Evolutionary conservation across 2,113 vertebrate genomes (phyloP), one percentile per base, ranked within the genome.

Genomic region (pig (Sus scrofa)): DNA sequence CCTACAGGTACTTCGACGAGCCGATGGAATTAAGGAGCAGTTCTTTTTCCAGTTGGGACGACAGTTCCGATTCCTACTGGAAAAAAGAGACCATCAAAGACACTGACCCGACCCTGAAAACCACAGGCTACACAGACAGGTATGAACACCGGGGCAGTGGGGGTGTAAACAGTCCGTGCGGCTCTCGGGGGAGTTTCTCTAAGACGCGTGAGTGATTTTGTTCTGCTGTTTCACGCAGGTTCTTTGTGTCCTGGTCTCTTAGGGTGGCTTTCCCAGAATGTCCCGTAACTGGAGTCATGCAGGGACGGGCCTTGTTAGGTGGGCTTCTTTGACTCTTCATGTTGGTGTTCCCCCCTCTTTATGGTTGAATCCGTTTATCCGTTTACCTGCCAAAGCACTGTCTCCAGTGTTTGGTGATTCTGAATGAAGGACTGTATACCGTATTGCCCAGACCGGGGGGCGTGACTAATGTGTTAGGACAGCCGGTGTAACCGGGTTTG

Each of bases 11-110:
- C 96, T 98, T 97, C 32, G 99, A 99, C 0, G 98, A 99, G 83
- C 96, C 98, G 3, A 65, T 97, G 20, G 99, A 99, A 60, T 19
- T 98, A 3, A 98, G 98, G 27, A 98, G 98, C 90, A 98, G 39
- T 22, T 98, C 98, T 93, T 99, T 99, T 70, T 98, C 99, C 1
- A 98, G 98, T 68, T 99, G 99, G 99, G 98, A 99, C 0, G 99
- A 99, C 50, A 92, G 84, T 60, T 86, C 98, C 0, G 99, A 99
- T 77, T 96, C 98, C 68, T 99, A 98, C 37, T 99, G 99, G 99
- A 99, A 98, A 96, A 99, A 98, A 86, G 99, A 99, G 86, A 98
- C 86, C 95, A 97, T 94, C 82, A 98, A 98, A 86, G 99, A 99
- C 52, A 62, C 96, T 0, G 99, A 99, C 68, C 75, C 98, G 19